Conservation (phyloP, 2,797 vertebrate species). For the Typhlichthys subterraneus region DNA sequence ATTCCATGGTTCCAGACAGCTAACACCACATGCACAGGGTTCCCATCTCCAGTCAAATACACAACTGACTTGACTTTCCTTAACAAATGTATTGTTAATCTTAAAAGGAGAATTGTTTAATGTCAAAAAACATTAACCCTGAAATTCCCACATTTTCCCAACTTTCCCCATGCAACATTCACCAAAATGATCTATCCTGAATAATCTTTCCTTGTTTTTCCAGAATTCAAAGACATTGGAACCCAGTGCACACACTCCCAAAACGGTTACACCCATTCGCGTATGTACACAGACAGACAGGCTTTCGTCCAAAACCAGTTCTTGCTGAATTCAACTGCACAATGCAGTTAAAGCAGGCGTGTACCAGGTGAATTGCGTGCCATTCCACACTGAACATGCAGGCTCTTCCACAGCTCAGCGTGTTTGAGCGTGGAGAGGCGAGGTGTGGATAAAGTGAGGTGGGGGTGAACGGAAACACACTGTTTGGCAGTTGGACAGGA, state of each 20-base stretch:
- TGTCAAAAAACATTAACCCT: background rate
- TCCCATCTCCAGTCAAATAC: too few relatives aligned
- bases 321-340: slow-evolving; percentile 36
- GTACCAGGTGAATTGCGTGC: slow-evolving; percentile 48
- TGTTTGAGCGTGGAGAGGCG: slow-evolving; percentile 41
- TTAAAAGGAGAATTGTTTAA: too few relatives aligned
- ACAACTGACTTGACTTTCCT: too few relatives aligned
- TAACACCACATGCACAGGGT: background rate
- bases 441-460: slow-evolving; percentile 45
- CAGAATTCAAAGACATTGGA: too few relatives aligned
- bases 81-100: too few relatives aligned
- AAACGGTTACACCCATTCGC: slow-evolving; percentile 19
- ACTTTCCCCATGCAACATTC: too few relatives aligned
- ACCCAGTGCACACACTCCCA: slow-evolving; percentile 6
- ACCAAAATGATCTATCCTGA: too few relatives aligned
- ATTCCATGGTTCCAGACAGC: slow-evolving; percentile 59
- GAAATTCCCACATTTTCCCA: background rate
- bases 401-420: slow-evolving; percentile 50
- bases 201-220: too few relatives aligned
- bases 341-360: slow-evolving; percentile 62
- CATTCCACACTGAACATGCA: slow-evolving; percentile 75
- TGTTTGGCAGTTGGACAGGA: slow-evolving; percentile 54
- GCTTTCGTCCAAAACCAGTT: slow-evolving; percentile 16
- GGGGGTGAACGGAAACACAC: slow-evolving; percentile 44
- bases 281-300: slow-evolving; percentile 40